Base-by-base conservation (phyloP, 2,888 invertebrate species). In the Acronicta leporina region DNA sequence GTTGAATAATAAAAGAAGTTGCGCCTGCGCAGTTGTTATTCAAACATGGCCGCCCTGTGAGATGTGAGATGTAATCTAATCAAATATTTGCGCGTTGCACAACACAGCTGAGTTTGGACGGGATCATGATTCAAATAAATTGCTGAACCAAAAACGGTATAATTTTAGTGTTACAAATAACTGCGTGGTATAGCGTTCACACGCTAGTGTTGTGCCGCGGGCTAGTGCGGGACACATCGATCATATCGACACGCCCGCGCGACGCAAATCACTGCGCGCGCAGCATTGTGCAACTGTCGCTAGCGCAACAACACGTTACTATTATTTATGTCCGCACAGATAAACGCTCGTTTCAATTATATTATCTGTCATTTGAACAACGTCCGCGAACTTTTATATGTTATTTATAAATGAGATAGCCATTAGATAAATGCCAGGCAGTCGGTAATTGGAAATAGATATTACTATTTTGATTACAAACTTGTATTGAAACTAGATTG, bases 61-160 rank as follows among this genome's bases (percentile, higher is more conserved):
- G 61, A 73, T 73, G 56, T 51, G 43, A 52, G 56, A 60, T 63
- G 55, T 63, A 59, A 65, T 74, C 70, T 73, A 71, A 74, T 77
- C 68, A 62, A 65, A 73, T 64, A 72, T 72, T 72, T 65, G 57
- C 74, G 65, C 65, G 68, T 80, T 82, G 75, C 74, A 68, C 68
- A 79, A 80, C 70, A 62, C 68, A 70, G 69, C 79, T 75, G 38
- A 11, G 48, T 60, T 67, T 60, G 69, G 81, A 64, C 67, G 67
- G 68, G 77, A 72, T 77, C 81, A 83, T 83, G 81, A 82, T 81
- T 83, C 77, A 75, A 81, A 79, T 73, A 83, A 80, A 83, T 82
- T 77, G 78, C 75, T 80, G 63, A 70, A 75, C 81, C 84, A 75
- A 83, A 82, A 80, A 67, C 72, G 79, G 83, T 77, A 79, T 84